phyloP scores from a whole-genome alignment of 2,888 invertebrate species.

The Melieria omissa region DNA sequence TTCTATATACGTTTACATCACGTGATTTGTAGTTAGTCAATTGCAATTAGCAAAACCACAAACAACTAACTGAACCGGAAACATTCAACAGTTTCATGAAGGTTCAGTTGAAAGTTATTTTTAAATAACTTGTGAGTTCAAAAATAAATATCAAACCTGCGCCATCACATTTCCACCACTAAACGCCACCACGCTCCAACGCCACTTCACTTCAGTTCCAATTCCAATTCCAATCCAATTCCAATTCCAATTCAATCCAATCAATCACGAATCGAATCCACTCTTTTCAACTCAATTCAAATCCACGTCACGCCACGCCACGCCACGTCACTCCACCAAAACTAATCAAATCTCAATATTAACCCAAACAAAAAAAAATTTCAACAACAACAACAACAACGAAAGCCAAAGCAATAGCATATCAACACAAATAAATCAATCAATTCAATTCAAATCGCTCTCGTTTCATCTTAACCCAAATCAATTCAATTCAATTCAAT shows the following conservation, averaged over 20 bases:
- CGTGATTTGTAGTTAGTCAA: no score
- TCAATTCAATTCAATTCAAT: background rate
- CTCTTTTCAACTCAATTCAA: no score
- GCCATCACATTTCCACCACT: slow-evolving; percentile 37
- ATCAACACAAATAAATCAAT: background rate
- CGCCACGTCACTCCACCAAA: no score
- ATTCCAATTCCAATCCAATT: background rate
- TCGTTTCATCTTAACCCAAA: background rate
- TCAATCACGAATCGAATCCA: background rate
- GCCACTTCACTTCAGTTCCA: slow-evolving; percentile 5
- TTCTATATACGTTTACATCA: no score
- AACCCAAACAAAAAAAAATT: no score
- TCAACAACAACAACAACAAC: no score
- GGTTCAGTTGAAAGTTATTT: no score
- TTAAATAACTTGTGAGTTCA: background rate
- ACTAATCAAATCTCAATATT: no score
- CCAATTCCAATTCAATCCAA: background rate
- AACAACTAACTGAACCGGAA: no score
- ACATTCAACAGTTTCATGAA: no score
- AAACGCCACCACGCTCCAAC: slow-evolving; percentile 29
- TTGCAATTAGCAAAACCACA: no score
- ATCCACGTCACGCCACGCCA: no score
- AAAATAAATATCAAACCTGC: slow-evolving; percentile 21
- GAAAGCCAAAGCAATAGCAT: background rate
- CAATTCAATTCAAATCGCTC: background rate